Percentiles rank a stretch among this genome's conserved stretches.
Conservation (phyloP, 2,113 vertebrate genomes). For the Circaetus cinerascens region DNA sequence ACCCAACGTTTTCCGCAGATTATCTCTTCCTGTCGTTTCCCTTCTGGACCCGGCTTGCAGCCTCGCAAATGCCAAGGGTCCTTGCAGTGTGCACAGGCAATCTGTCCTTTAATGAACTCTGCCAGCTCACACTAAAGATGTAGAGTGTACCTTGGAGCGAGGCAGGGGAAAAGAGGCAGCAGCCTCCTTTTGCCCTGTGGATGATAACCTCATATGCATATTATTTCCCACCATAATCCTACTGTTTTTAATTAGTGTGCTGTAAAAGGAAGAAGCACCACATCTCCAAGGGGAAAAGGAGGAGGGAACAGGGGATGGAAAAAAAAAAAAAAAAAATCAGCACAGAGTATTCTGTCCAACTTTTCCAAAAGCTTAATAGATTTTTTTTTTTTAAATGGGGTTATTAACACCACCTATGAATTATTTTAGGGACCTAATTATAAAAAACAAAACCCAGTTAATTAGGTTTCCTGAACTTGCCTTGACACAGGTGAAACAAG, state of each 20-base stretch:
- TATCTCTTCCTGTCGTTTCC: neutral
- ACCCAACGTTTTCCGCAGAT: neutral
- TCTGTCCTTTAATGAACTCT: constrained; percentile 25
- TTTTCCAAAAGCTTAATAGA: constrained; percentile 92
- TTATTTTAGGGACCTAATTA: constrained; percentile 99
- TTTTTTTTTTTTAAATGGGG: constrained; percentile 87
- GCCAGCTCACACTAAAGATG: neutral
- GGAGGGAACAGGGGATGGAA: neutral
- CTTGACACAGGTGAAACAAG: constrained; percentile 74
- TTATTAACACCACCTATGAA: constrained; percentile 98
- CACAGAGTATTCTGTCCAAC: constrained; percentile 78
- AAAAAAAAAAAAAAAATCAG: neutral
- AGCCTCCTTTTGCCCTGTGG: constrained; percentile 23
- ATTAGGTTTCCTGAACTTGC: constrained; percentile 88
- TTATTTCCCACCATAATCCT: constrained; percentile 49
- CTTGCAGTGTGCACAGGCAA: neutral
- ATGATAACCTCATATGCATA: constrained; percentile 66
- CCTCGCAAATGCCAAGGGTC: neutral
- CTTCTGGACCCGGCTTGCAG: neutral
- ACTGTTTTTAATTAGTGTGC: constrained; percentile 66
- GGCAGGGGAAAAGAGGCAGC: neutral
- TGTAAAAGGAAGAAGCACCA: constrained; percentile 32
- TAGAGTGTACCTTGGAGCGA: neutral
- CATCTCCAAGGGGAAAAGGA: constrained; percentile 66
- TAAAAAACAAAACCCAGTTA: constrained; percentile 86